Percentiles rank a stretch among this genome's conserved stretches.
These are phyloP conservation scores for Tethya wilhelma DNA, from an alignment of 37 sponge, comb jelly and placozoan species.

Conservation along the genomic window DNA sequence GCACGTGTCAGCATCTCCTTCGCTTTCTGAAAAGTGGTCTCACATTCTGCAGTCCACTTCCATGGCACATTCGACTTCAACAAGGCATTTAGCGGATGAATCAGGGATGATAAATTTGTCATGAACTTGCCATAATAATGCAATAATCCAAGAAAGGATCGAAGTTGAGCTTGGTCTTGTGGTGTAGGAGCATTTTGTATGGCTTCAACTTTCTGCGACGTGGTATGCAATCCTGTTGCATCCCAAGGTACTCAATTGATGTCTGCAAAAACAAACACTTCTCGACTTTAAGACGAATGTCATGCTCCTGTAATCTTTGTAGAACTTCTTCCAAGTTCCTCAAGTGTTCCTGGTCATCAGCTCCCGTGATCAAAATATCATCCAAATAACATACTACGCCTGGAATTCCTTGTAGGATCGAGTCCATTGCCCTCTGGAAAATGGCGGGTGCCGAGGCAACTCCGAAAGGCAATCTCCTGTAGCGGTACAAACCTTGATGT, in stretches of 20 bases:
- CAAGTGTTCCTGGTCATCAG: neutral
- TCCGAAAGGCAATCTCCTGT: slow-evolving; percentile 35
- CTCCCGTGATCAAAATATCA: slow-evolving; percentile 32
- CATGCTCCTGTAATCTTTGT: neutral
- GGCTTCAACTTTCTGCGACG: neutral
- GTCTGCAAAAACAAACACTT: slow-evolving; percentile 23
- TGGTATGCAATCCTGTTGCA: neutral
- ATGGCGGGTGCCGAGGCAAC: slow-evolving; percentile 38
- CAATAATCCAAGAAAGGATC: slow-evolving; percentile 5
- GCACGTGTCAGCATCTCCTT: neutral
- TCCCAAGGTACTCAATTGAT: neutral
- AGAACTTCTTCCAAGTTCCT: slow-evolving; percentile 14
- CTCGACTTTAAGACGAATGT: neutral
- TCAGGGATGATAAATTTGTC: slow-evolving; percentile 22
- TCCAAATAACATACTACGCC: slow-evolving; percentile 20
- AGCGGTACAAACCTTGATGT: slow-evolving; percentile 52
- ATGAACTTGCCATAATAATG: slow-evolving; percentile 46
- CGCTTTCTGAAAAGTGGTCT: neutral
- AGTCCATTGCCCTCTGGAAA: slow-evolving; percentile 16
- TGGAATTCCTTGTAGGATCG: slow-evolving; percentile 10
- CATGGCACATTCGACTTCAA: slow-evolving; percentile 9
- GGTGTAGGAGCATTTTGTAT: neutral
- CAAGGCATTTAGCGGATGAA: slow-evolving; percentile 39
- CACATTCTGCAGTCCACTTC: slow-evolving; percentile 41
- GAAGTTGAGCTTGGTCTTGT: neutral